A percentile compares a stretch with the other conserved stretches of the same genome.
These are phyloP conservation scores for Sebastes vulpes DNA, from an alignment of 2,797 vertebrate genomes.

Conservation along the genomic window DNA sequence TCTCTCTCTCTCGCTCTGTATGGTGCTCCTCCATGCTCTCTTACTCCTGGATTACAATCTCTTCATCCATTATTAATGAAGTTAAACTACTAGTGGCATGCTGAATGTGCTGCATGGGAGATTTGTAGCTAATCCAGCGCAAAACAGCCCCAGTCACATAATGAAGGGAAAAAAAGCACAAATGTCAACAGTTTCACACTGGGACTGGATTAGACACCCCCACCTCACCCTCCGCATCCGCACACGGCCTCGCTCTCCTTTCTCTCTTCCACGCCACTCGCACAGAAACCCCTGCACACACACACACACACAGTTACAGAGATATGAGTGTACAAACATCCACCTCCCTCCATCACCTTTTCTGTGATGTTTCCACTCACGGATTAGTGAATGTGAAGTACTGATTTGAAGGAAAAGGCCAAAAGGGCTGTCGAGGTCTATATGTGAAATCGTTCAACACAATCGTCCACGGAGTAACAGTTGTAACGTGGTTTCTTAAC, in stretches of 20 bases:
- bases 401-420: slow-evolving; percentile 85
- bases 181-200: slow-evolving; percentile 99
- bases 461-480: slow-evolving; percentile 15
- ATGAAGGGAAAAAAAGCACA: slow-evolving; percentile 99
- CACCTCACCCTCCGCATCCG: slow-evolving; percentile 79
- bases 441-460: slow-evolving; percentile 27
- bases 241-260: slow-evolving; percentile 40
- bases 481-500: slow-evolving; percentile 67
- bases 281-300: slow-evolving; percentile 1
- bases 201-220: slow-evolving; percentile 98
- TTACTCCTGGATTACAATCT: slow-evolving; percentile 94
- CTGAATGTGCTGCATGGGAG: slow-evolving; percentile 98
- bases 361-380: slow-evolving; percentile 87
- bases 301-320: slow-evolving; percentile 1
- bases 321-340: slow-evolving; percentile 29
- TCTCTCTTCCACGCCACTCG: slow-evolving; percentile 24
- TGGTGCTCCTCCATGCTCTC: slow-evolving; percentile 69
- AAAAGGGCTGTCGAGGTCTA: slow-evolving; percentile 52
- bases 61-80: slow-evolving; percentile 99
- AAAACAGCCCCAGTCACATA: slow-evolving; percentile 99
- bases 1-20: slow-evolving; percentile 31
- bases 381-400: slow-evolving; percentile 91
- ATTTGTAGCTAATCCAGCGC: slow-evolving; percentile 99
- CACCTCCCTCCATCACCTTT: slow-evolving; percentile 45
- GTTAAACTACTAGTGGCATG: slow-evolving; percentile 99